These are phyloP conservation scores for Neomorphus geoffroyi DNA, from an alignment of 2,797 vertebrate species.

Conservation along the genomic window DNA sequence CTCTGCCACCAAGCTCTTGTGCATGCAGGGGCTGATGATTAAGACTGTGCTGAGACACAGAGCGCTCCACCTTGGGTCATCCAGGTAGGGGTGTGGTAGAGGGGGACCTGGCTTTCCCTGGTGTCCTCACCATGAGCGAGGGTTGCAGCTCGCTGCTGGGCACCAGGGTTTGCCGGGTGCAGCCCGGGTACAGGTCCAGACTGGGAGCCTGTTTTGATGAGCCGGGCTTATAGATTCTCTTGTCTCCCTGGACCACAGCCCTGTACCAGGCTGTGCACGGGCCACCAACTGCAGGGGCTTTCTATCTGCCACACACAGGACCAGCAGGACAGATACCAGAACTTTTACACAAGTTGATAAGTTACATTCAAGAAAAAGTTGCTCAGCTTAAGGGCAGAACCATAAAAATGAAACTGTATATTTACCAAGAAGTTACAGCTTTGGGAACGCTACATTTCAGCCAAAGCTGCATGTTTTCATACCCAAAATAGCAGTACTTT, in stretches of 20 bases:
- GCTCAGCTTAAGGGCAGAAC: neutral
- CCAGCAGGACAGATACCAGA: neutral
- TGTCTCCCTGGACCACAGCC: neutral
- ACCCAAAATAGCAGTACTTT: neutral
- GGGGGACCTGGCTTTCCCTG: neutral
- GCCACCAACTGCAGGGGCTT: fast-evolving
- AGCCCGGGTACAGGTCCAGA: neutral
- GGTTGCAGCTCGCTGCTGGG: neutral
- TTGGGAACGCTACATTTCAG: neutral
- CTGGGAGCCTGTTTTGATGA: neutral
- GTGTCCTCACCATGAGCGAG: fast-evolving
- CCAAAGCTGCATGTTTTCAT: neutral
- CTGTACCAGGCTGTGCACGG: neutral
- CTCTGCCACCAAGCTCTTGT: neutral
- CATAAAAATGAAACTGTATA: neutral
- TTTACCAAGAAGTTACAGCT: neutral
- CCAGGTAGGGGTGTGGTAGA: neutral
- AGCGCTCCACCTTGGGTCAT: neutral
- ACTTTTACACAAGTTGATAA: neutral
- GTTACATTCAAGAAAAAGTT: neutral
- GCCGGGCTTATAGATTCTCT: neutral
- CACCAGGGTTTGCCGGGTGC: neutral
- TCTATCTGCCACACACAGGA: neutral
- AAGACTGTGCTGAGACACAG: neutral
- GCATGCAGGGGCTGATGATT: neutral